These are phyloP conservation scores for Synergus umbraculus DNA, from an alignment of 2,888 invertebrate genomes.

Conservation along the genomic window DNA sequence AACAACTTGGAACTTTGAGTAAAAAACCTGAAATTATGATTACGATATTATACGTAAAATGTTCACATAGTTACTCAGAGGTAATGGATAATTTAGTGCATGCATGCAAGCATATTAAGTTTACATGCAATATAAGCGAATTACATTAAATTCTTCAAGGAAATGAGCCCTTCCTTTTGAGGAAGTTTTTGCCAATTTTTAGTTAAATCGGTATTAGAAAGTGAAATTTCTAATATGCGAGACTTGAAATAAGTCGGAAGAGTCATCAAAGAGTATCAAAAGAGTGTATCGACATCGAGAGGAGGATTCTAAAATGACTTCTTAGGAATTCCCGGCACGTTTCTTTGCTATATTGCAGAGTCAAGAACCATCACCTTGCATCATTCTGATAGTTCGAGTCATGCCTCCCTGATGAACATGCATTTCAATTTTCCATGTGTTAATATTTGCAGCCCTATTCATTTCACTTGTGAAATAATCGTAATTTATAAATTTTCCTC, in stretches of 20 bases:
- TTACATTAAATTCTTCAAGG: background rate
- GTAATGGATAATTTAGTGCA: background rate
- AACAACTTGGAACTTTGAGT: background rate
- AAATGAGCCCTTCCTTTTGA: background rate
- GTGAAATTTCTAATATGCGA: background rate
- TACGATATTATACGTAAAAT: conserved; percentile 6
- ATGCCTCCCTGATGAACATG: conserved; percentile 10
- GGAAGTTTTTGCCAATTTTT: conserved; percentile 12
- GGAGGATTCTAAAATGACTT: background rate
- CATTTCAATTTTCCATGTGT: conserved; percentile 16
- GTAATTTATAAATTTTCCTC: conserved; percentile 23
- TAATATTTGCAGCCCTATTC: conserved; percentile 1
- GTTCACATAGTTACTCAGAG: background rate
- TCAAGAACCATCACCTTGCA: conserved; percentile 12
- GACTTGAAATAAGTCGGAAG: background rate
- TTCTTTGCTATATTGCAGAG: conserved; percentile 7
- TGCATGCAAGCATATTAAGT: background rate
- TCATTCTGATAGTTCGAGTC: background rate
- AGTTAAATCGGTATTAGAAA: background rate
- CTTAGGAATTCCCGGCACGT: background rate
- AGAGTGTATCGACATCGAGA: background rate
- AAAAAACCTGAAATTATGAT: background rate
- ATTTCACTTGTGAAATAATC: conserved; percentile 19
- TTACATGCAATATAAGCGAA: background rate
- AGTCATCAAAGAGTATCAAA: background rate